Evolutionary conservation across 2,888 invertebrate species (phyloP).

Genomic region (Digitonthophagus gazella): DNA sequence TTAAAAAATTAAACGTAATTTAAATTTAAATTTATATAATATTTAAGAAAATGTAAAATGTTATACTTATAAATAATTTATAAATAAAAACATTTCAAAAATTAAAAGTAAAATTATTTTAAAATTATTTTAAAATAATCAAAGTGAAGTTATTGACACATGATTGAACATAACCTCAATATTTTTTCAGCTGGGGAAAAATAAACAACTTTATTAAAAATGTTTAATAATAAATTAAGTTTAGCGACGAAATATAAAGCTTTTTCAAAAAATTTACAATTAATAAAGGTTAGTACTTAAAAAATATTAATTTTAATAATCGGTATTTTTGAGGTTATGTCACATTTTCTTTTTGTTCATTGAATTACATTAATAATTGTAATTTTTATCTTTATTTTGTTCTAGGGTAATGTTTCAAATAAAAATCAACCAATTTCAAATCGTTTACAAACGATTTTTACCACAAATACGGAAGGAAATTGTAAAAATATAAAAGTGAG

Average conservation of each 20-base stretch:
- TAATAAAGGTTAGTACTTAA: constrained; percentile 29
- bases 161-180: background rate
- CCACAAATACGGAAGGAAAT: background rate
- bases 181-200: no score
- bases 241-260: constrained; percentile 31
- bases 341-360: background rate
- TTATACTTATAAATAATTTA: no score
- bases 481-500: background rate
- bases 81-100: no score
- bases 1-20: no score
- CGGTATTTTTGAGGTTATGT: constrained; percentile 1
- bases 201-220: constrained; percentile 23
- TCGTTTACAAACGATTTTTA: background rate
- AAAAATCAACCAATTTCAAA: background rate
- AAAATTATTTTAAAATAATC: no score
- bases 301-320: background rate
- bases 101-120: no score
- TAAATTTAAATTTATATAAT: no score
- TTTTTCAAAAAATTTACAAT: constrained; percentile 29
- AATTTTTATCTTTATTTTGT: no score
- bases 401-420: background rate
- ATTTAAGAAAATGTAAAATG: no score
- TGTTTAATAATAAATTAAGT: constrained; percentile 32
- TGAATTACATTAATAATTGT: background rate
- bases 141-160: no score